Base-by-base conservation (phyloP, 2,888 invertebrate genomes). In the Drosophila meridiana region DNA sequence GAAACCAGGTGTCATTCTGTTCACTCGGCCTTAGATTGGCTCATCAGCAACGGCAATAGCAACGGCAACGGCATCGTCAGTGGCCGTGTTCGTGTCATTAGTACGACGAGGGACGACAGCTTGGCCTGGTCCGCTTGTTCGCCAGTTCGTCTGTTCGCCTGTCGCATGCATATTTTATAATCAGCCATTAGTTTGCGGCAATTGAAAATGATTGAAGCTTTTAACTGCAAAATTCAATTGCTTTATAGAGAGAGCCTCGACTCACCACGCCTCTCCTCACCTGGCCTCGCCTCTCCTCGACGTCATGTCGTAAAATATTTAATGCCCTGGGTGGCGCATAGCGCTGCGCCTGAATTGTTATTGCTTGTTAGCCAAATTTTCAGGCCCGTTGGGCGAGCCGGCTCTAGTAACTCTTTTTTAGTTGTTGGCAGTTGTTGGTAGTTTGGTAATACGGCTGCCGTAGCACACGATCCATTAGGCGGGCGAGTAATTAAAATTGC, bases 121-220 rank as follows among this genome's bases (percentile, higher is more conserved):
- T 42, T 42, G 42, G 28, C 28, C 52, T 13, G 57, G 73, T 45
- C 48, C 57, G 73, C 73, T 73, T 80, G 77, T 78, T 2, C 36
- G 36, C 20, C 20, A 20, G 20, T 20, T 2, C 9, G 36, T 2
- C 36, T 9, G 36, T 45, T 43, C 63, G 73, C 74, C 75, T 83
- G 78, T 79, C 81, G 76, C 87, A 90, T 87, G 89, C 78, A 87
- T 87, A 87, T 90, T 90, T 90, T 84, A 87, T 90, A 82, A 80
- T 84, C 84, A 76, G 74, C 89, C 89, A 90, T 87, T 90, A 90
- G 90, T 87, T 87, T 87, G 90, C 63, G 90, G 87, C 87, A 88
- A 87, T 89, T 89, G 87, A 82, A 90, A 87, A 90, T 90, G 90
- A 87, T 90, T 87, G 87, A 88, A 87, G 87, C 87, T 90, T 87